These are phyloP conservation scores for Hyles lineata DNA, from an alignment of 2,888 invertebrate genomes.

Conservation along the genomic window DNA sequence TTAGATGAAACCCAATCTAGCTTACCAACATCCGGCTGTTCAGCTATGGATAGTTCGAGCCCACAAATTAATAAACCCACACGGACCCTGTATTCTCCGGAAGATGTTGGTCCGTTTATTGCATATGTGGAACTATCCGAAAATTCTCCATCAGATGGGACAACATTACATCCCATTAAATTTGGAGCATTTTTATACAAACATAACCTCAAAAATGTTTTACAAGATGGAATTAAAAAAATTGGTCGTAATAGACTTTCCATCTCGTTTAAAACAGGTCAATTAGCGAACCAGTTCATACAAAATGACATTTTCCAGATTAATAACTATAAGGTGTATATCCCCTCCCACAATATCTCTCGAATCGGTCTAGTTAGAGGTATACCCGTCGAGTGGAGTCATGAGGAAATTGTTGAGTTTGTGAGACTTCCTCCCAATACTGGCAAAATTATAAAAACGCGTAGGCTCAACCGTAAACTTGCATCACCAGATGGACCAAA, in stretches of 20 bases:
- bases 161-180: neutral
- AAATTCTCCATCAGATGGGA: neutral
- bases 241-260: conserved; percentile 1
- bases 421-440: no score
- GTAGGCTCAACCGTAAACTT: no score
- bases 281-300: neutral
- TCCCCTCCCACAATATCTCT: neutral
- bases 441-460: no score
- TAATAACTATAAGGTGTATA: neutral
- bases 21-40: no score
- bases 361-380: neutral
- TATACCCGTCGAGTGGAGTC: neutral
- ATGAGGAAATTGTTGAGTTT: no score
- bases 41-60: no score
- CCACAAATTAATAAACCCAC: no score
- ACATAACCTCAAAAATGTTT: no score
- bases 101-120: neutral
- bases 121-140: neutral
- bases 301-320: neutral
- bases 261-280: neutral
- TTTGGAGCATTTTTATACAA: neutral
- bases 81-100: no score
- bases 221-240: neutral
- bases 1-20: no score
- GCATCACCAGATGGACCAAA: no score